A percentile compares a stretch with the other conserved stretches of the same genome.
phyloP scores from a whole-genome alignment of 1,140 invertebrate genomes.

The Dolichoris vasculosae region DNA sequence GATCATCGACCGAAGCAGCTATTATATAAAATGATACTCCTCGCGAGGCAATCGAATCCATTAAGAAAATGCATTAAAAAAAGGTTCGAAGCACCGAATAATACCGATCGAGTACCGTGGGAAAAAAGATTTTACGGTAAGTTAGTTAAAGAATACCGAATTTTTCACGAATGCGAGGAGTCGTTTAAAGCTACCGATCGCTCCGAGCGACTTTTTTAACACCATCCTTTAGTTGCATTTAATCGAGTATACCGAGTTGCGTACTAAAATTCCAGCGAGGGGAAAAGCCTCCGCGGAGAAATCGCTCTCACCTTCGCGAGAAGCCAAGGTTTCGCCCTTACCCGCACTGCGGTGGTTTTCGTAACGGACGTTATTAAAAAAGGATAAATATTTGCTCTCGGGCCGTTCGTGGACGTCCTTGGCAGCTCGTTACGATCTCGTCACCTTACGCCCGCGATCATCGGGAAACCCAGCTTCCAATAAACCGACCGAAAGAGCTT shows the following conservation, averaged over 20 bases:
- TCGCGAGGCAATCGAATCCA: no score
- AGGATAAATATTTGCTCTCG: slow-evolving; percentile 38
- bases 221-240: neutral
- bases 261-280: neutral
- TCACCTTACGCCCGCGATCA: neutral
- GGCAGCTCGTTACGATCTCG: slow-evolving; percentile 34
- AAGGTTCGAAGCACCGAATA: no score
- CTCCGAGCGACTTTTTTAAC: no score
- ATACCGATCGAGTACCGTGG: neutral
- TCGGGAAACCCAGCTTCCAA: neutral
- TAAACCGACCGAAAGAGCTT: neutral
- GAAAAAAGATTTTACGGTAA: neutral
- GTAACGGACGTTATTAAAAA: slow-evolving; percentile 41
- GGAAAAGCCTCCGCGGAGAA: neutral
- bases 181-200: no score
- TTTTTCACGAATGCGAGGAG: no score
- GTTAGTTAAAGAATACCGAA: no score
- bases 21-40: no score
- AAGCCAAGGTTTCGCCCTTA: neutral
- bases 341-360: neutral
- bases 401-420: slow-evolving; percentile 9
- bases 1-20: no score
- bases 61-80: no score
- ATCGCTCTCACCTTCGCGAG: neutral
- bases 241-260: neutral